Evolutionary conservation across 2,113 vertebrate genomes (phyloP), one percentile per base, ranked within the genome.

Genomic region (Scomber colias): DNA sequence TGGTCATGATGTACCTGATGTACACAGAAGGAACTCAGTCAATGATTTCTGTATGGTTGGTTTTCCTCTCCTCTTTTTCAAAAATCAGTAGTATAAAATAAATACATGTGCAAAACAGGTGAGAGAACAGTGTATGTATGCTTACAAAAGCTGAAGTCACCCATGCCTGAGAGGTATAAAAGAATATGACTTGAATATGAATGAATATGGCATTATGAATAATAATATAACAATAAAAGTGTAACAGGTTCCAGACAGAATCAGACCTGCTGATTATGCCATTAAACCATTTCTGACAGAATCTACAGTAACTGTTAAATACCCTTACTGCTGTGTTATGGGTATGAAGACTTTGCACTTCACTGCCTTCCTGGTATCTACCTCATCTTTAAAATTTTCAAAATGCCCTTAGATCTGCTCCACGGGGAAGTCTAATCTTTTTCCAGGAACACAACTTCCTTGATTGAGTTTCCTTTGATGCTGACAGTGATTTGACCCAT

Each of bases 1-100:
- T 99, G 50, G 97, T 98, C 98, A 99, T 99, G 71, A 99, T 99
- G 91, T 99, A 99, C 98, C 98, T 99, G 74, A 79, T 79, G 30
- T 83, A 59, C 16, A 79, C 51, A 30, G 27, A 56, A 44, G 15
- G 0, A 62, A 73, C 0, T 9, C 49, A 17, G 9, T 14, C 11
- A 27, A 7, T 21, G 3, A 63, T 51, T 61, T 9, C 11, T 35
- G 0, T 3, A 46, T 5, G 10, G n/a, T 15, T 51, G 44, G 13
- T 46, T 19, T n/a, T 30, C 14, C 17, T 19, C 27, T 44, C 56
- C 45, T 35, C 57, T 27, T 40, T 40, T 35, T 35, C 7, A 9
- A 40, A 16, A 67, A 66, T 24, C 1, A 40, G 35, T 40, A 40
- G 9, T 8, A 40, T 40, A 40, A 40, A 40, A n/a, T 48, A 57